Base-by-base conservation (phyloP, 1,140 invertebrate genomes). In the Macrotrachela quadricornifera region DNA sequence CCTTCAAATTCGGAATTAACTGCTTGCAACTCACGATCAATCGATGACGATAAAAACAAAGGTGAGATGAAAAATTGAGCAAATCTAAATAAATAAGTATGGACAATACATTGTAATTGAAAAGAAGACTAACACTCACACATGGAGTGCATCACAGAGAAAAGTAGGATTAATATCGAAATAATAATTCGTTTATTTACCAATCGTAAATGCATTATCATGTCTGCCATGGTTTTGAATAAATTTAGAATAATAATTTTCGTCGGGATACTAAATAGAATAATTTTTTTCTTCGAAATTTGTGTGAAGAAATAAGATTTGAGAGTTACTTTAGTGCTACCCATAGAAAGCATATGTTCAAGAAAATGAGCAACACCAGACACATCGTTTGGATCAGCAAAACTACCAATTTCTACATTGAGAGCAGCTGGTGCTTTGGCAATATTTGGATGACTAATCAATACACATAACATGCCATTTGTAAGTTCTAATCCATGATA, bases 261-360 rank as follows among this genome's bases (percentile, higher is more conserved):
- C 83, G 62, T 79, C 73, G 36, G 90, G 88, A 75, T 91, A 96
- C 71, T 73, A 57, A 56, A n/a, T n/a, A 66, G 65, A 51, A 57
- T n/a, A n/a, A n/a, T n/a, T n/a, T n/a, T n/a, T n/a, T n/a, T n/a
- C n/a, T n/a, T n/a, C n/a, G n/a, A n/a, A n/a, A n/a, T n/a, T n/a
- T n/a, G n/a, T n/a, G n/a, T n/a, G n/a, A n/a, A n/a, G n/a, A n/a
- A n/a, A n/a, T n/a, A n/a, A n/a, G n/a, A n/a, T n/a, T n/a, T n/a
- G n/a, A n/a, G n/a, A n/a, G n/a, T n/a, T n/a, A n/a, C 68, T 62
- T 73, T 73, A 59, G 84, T 73, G 43, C 81, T 94, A 13, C 90
- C 90, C 45, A 94, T 68, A 67, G 94, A 96, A 8, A 96, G 72
- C 90, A 96, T 95, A 64, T 96, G 90, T 66, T 96, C 90, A 67